Evolutionary conservation across 2,113 vertebrate genomes (phyloP).

Genomic region (Ia io): DNA sequence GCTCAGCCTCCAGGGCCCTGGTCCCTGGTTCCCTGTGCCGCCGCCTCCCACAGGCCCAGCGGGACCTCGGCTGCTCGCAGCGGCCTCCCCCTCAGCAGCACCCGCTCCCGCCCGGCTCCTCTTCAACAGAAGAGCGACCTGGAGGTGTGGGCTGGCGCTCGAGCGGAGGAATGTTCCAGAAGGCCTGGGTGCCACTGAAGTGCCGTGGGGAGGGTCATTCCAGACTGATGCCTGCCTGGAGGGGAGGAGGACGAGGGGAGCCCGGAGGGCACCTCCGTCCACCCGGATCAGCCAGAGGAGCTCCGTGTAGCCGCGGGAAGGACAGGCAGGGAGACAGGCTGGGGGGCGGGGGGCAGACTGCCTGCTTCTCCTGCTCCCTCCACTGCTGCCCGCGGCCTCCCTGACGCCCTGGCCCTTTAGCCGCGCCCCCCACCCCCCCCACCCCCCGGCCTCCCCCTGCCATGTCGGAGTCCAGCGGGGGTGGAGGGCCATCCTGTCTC

Average conservation of each 20-base stretch:
- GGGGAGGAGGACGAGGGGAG: background rate
- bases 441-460: too few species aligned
- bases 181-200: background rate
- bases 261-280: accelerated
- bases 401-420: background rate
- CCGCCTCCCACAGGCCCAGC: background rate
- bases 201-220: accelerated
- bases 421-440: too few species aligned
- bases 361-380: background rate
- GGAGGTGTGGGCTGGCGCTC: background rate
- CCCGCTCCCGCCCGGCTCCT: background rate
- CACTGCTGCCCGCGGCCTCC: accelerated
- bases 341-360: accelerated
- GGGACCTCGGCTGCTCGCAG: accelerated
- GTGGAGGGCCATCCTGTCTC: background rate
- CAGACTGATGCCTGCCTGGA: accelerated
- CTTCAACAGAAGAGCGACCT: background rate
- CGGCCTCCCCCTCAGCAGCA: background rate
- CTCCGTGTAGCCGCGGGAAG: accelerated
- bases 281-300: too few species aligned
- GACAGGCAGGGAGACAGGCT: too few species aligned
- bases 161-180: background rate
- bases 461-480: background rate
- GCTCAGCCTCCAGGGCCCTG: background rate
- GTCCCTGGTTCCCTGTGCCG: accelerated